phyloP scores from a whole-genome alignment of 1,140 invertebrate species.

The Drosophila sp. region DNA sequence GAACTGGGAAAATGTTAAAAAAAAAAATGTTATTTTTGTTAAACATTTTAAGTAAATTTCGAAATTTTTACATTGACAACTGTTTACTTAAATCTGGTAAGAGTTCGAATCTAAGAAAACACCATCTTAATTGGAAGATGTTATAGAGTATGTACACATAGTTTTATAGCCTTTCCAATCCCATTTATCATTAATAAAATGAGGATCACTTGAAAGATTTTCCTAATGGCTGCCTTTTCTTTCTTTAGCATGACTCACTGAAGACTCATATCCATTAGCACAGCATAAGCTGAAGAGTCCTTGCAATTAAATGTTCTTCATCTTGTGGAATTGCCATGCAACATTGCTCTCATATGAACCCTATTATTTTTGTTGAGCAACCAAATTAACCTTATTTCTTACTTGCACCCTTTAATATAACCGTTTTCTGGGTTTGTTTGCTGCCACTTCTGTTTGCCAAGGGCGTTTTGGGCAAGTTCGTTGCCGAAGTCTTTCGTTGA shows the following conservation, averaged over 20 bases:
- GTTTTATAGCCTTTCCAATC: background rate
- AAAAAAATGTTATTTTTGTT: too few relatives aligned
- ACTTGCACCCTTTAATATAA: constrained; percentile 7
- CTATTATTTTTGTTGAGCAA: constrained; percentile 16
- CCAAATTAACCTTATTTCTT: background rate
- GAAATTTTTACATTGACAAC: too few relatives aligned
- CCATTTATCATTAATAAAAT: background rate
- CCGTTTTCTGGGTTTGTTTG: constrained; percentile 13
- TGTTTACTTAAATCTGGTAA: too few relatives aligned
- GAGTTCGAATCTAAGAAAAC: too few relatives aligned
- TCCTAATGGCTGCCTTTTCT: background rate
- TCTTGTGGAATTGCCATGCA: constrained; percentile 2
- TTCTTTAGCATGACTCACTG: too few relatives aligned
- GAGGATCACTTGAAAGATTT: background rate
- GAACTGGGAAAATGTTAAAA: too few relatives aligned
- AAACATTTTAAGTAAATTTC: too few relatives aligned
- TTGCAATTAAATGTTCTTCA: constrained; percentile 7
- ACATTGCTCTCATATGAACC: constrained; percentile 3
- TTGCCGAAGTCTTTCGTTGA: constrained; percentile 55
- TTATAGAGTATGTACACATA: background rate
- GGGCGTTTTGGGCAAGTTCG: constrained; percentile 32
- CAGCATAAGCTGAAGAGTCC: background rate
- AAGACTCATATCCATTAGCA: constrained; percentile 27
- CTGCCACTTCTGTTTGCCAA: constrained; percentile 42
- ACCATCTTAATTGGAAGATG: too few relatives aligned